phyloP scores from a whole-genome alignment of 1,140 invertebrate genomes.

The Tigriopus japonicus region DNA sequence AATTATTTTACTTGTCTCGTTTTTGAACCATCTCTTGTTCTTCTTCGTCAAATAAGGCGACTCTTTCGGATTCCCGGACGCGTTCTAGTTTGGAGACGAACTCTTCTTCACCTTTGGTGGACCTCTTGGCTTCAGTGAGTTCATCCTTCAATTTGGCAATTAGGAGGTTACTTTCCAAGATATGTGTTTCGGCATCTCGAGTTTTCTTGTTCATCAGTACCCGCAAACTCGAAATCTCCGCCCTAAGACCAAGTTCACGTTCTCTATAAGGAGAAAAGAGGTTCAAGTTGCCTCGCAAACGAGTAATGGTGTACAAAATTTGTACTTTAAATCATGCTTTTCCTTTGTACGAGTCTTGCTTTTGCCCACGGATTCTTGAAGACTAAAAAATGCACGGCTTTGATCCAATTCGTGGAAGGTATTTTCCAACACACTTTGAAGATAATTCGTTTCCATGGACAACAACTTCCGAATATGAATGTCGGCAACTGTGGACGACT shows the following conservation, averaged over 20 bases:
- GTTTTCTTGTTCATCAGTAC: neutral
- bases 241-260: neutral
- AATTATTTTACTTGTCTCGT: neutral
- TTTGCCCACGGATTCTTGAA: neutral
- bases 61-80: neutral
- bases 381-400: neutral
- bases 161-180: neutral
- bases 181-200: neutral
- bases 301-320: too few species aligned
- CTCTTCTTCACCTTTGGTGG: neutral
- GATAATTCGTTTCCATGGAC: neutral
- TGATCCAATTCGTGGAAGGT: slow-evolving; percentile 1
- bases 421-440: neutral
- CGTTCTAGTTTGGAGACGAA: neutral
- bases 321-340: neutral
- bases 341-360: neutral
- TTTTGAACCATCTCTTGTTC: neutral
- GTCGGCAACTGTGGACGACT: too few species aligned
- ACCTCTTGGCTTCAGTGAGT: neutral
- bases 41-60: neutral
- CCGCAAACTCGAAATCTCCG: neutral
- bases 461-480: neutral
- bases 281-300: too few species aligned
- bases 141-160: slow-evolving; percentile 8
- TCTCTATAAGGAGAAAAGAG: neutral